These are phyloP conservation scores for Amblyjoppa proteus DNA, from an alignment of 2,888 invertebrate genomes.

Conservation along the genomic window DNA sequence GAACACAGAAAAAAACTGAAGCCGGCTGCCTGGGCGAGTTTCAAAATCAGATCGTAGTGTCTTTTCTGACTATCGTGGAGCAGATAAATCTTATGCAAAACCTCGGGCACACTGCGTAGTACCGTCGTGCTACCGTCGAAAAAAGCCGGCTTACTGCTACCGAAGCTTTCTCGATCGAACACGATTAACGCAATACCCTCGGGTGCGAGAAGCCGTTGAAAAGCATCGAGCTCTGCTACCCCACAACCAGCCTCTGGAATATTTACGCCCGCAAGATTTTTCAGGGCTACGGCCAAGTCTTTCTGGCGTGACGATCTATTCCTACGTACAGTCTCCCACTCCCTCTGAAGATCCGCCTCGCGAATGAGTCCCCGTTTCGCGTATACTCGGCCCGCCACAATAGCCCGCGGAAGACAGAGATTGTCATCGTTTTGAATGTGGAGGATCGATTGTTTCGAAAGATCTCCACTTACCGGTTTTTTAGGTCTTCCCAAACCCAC, in stretches of 20 bases:
- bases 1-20: neutral
- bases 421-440: neutral
- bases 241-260: neutral
- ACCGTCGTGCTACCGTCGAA: too few relatives aligned
- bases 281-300: neutral
- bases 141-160: neutral
- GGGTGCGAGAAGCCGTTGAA: neutral
- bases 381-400: neutral
- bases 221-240: neutral
- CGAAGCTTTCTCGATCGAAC: neutral
- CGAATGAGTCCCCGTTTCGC: neutral
- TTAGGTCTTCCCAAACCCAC: neutral
- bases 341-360: neutral
- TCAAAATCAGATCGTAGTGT: neutral
- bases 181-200: constrained; percentile 1
- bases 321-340: too few relatives aligned
- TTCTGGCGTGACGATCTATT: neutral
- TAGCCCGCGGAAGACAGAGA: too few relatives aligned
- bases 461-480: neutral
- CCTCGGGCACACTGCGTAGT: too few relatives aligned
- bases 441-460: neutral
- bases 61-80: neutral
- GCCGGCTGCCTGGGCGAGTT: neutral
- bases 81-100: neutral
- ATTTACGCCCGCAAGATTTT: neutral